Evolutionary conservation across 1,140 invertebrate genomes (phyloP), one percentile per base, ranked within the genome.

Genomic region (Chlorops oryzae): DNA sequence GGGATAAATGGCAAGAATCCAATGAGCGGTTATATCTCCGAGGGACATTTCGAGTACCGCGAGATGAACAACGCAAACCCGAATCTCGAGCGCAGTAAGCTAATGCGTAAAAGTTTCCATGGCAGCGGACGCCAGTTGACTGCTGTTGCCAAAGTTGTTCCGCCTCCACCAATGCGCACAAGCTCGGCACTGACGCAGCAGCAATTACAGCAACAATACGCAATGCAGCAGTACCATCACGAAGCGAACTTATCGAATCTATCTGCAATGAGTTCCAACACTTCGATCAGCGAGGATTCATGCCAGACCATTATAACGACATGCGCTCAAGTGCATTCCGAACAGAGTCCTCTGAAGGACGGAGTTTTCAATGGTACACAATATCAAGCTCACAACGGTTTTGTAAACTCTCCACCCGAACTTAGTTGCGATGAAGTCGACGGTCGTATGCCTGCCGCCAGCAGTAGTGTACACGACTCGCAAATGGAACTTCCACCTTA

Each of bases 91-190:
- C 78, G 87, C 56, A 91, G 87, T 74, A 88, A 87, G 62, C 73
- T 92, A 38, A 92, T 91, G 88, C 80, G 88, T 59, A 92, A 91
- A 61, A 91, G 87, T 71, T 90, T 91, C 67, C 87, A 91, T 66
- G 86, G 87, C 22, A 91, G 86, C 61, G 84, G 84, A 5, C 81
- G 85, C 0, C 88, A 88, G 71, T 68, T 90, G 49, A 86, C 86
- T 22, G 83, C 83, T 45, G 83, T 87, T 17, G 65, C 67, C 22
- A 91, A 91, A 77, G 88, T 92, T 15, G 87, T 88, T 12, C 88
- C 88, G 32, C 88, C 88, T 12, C 88, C 89, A 38, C 88, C 88
- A 39, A 89, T 89, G 40, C 77, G 91, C 61, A 78, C 89, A 48
- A 92, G 87, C 59, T 90, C 87, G 76, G 92, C 89, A 27, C 37